Percentiles rank a stretch among this genome's conserved stretches.
Evolutionary conservation across 1,140 invertebrate genomes (phyloP).

Genomic region (Ceratina calcarata): DNA sequence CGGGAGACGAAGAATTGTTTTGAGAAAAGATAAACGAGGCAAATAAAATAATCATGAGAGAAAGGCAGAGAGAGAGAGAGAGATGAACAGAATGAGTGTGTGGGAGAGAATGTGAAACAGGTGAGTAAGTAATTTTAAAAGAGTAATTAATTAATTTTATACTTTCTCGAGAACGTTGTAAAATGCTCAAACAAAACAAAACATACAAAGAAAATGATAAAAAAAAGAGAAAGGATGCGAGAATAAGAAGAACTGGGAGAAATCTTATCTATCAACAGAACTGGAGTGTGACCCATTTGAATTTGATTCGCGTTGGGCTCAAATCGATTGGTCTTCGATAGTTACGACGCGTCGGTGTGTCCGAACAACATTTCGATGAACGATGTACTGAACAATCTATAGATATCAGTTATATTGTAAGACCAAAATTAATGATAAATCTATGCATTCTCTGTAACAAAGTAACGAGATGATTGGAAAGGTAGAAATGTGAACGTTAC

Average conservation of each 20-base stretch:
- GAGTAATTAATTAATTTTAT: slow-evolving; percentile 79
- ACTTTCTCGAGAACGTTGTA: slow-evolving; percentile 69
- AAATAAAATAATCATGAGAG: slow-evolving; percentile 52
- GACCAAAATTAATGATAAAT: neutral
- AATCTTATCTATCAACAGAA: slow-evolving; percentile 62
- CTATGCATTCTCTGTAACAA: neutral
- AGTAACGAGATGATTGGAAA: too few species aligned
- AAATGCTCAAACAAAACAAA: slow-evolving; percentile 70
- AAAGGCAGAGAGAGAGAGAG: slow-evolving; percentile 8
- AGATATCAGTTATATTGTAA: neutral
- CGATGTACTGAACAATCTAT: neutral
- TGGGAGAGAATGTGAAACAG: slow-evolving; percentile 60
- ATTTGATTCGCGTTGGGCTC: slow-evolving; percentile 59
- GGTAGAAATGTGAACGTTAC: too few species aligned
- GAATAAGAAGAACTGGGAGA: slow-evolving; percentile 44
- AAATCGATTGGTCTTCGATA: slow-evolving; percentile 23
- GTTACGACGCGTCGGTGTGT: slow-evolving; percentile 48
- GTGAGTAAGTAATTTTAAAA: slow-evolving; percentile 71
- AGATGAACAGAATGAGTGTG: slow-evolving; percentile 54
- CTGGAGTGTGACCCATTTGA: slow-evolving; percentile 52
- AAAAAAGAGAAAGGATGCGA: slow-evolving; percentile 14
- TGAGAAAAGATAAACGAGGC: slow-evolving; percentile 29
- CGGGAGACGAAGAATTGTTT: slow-evolving; percentile 40
- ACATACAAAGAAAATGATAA: slow-evolving; percentile 50
- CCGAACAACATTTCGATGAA: slow-evolving; percentile 44